phyloP scores from a whole-genome alignment of 1,140 invertebrate genomes.

The Homalodisca vitripennis region DNA sequence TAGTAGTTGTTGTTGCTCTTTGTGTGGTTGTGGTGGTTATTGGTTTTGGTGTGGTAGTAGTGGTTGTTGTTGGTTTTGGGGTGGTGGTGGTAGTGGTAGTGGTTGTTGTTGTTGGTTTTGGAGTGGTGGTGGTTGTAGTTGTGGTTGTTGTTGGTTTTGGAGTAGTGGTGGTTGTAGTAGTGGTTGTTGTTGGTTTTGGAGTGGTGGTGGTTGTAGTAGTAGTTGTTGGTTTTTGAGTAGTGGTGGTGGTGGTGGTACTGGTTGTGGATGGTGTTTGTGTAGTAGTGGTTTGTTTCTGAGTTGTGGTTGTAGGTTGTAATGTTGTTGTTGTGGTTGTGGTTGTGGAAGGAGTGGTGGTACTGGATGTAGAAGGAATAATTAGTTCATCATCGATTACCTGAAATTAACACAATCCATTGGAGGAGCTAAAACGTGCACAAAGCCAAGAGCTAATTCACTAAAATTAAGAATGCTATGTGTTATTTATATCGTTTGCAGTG shows the following conservation, averaged over 20 bases:
- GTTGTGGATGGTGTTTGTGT: conserved; percentile 7
- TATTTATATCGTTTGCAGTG: neutral
- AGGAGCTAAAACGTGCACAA: neutral
- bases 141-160: too few relatives aligned
- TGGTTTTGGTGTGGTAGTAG: conserved; percentile 1
- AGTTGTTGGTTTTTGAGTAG: conserved; percentile 6
- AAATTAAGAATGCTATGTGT: neutral
- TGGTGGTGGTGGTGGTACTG: conserved; percentile 20
- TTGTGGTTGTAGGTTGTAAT: conserved; percentile 16
- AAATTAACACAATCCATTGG: conserved; percentile 16
- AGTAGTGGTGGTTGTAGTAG: too few relatives aligned
- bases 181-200: conserved; percentile 17
- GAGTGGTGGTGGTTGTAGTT: neutral
- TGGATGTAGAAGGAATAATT: conserved; percentile 21
- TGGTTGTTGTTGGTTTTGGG: too few relatives aligned
- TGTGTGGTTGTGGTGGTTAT: conserved; percentile 23
- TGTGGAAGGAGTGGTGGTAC: conserved; percentile 13
- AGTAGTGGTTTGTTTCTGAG: conserved; percentile 9
- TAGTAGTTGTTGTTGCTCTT: conserved; percentile 25
- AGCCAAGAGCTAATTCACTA: neutral
- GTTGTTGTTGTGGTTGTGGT: conserved; percentile 17
- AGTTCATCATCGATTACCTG: conserved; percentile 25
- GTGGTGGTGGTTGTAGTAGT: conserved; percentile 14
- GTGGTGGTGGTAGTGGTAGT: conserved; percentile 29
- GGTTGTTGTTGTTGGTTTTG: conserved; percentile 26